Conservation (phyloP, 1,140 invertebrate species). For the Mya arenaria region DNA sequence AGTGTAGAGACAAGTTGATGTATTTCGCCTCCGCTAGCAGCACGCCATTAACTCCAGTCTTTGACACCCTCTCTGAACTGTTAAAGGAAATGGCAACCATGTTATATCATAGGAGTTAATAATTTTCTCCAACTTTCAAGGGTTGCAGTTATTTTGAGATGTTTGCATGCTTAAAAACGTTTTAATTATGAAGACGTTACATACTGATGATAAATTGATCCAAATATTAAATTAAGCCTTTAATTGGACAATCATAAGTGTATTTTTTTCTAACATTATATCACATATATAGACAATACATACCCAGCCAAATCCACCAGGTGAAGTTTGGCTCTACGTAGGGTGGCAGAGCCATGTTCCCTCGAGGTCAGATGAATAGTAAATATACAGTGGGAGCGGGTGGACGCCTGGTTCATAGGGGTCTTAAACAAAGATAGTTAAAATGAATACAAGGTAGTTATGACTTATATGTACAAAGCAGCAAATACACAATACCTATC, state of each 20-base stretch:
- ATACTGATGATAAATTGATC: no score
- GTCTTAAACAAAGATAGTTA: constrained; percentile 79
- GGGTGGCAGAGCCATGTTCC: constrained; percentile 81
- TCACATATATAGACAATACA: no score
- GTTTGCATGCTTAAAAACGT: no score
- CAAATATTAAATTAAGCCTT: no score
- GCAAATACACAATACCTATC: no score
- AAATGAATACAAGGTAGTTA: background rate
- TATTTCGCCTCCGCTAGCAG: constrained; percentile 85
- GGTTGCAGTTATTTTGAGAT: no score
- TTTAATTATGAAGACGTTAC: no score
- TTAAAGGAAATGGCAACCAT: constrained; percentile 57
- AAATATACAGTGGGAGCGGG: constrained; percentile 87
- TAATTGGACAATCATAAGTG: no score
- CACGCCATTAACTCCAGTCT: constrained; percentile 82
- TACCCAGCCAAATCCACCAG: constrained; percentile 87
- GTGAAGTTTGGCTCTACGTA: constrained; percentile 85
- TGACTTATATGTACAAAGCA: no score
- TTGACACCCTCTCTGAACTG: constrained; percentile 81
- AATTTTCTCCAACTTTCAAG: no score
- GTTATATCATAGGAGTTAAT: background rate
- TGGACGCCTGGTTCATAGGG: constrained; percentile 86
- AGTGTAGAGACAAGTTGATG: constrained; percentile 87
- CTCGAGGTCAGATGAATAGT: constrained; percentile 84
- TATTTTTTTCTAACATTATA: no score